Evolutionary conservation across 2,888 invertebrate species (phyloP).

Genomic region (Lasioglossum morio): DNA sequence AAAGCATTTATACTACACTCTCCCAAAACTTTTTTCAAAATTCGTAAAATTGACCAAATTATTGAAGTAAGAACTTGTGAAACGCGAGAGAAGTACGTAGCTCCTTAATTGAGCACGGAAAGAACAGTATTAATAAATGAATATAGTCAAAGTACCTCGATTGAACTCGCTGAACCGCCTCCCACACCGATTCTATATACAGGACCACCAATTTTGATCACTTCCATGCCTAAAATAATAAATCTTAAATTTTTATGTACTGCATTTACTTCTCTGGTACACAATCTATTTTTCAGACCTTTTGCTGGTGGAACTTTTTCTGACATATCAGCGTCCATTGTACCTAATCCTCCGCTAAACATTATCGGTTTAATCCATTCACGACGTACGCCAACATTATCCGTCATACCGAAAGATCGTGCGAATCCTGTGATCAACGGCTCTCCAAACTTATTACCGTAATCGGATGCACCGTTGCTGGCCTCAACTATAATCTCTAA

Average conservation of each 20-base stretch:
- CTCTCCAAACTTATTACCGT: slow-evolving; percentile 99
- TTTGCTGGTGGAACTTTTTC: slow-evolving; percentile 91
- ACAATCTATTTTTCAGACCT: slow-evolving; percentile 84
- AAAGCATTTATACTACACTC: not conserved
- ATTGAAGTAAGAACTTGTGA: too few relatives aligned
- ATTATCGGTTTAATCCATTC: slow-evolving; percentile 99
- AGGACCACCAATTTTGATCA: slow-evolving; percentile 98
- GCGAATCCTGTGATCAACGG: slow-evolving; percentile 96
- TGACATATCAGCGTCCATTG: slow-evolving; percentile 93
- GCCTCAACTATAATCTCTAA: slow-evolving; percentile 96
- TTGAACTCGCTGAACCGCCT: slow-evolving; percentile 99
- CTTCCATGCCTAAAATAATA: slow-evolving; percentile 89
- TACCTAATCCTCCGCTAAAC: slow-evolving; percentile 98
- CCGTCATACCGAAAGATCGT: slow-evolving; percentile 93
- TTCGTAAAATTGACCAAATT: too few relatives aligned
- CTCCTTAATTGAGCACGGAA: not conserved
- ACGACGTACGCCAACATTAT: slow-evolving; percentile 88
- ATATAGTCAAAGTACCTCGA: slow-evolving; percentile 86
- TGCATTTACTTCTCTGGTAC: not conserved
- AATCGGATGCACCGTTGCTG: slow-evolving; percentile 99
- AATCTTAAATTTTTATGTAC: not conserved
- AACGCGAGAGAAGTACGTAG: too few relatives aligned
- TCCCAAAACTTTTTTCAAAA: not conserved
- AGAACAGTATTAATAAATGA: not conserved
- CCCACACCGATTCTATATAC: slow-evolving; percentile 99